Conservation (phyloP, 2,113 vertebrate genomes). For the Argyrosomus japonicus region DNA sequence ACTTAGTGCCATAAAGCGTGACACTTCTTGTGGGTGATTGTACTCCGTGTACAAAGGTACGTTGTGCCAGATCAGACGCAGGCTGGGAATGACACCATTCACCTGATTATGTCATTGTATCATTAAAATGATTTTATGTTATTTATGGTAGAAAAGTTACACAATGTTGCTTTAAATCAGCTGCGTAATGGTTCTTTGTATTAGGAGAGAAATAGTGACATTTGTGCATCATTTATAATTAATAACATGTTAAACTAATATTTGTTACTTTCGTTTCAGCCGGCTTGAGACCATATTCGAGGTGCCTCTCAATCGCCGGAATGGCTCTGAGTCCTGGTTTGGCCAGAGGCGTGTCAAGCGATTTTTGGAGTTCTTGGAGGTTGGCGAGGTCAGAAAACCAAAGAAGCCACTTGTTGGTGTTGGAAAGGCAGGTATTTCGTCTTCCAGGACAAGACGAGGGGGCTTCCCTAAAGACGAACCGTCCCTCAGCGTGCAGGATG, state of each 20-base stretch:
- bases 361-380: constrained; percentile 87
- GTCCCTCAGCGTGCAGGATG: constrained; percentile 75
- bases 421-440: constrained; percentile 33
- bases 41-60: too few species aligned
- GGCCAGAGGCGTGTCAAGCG: constrained; percentile 88
- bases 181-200: neutral
- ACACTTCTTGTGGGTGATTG: too few species aligned
- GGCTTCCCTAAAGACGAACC: constrained; percentile 69
- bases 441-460: constrained; percentile 74
- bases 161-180: too few species aligned
- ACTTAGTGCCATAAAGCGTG: too few species aligned
- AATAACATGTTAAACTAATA: too few species aligned
- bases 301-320: constrained; percentile 85
- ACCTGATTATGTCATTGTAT: too few species aligned
- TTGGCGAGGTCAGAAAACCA: constrained; percentile 84
- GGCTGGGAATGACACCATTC: too few species aligned
- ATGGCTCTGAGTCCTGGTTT: constrained; percentile 86
- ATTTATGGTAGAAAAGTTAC: too few species aligned
- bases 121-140: too few species aligned
- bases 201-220: neutral
- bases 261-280: constrained; percentile 34
- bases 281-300: constrained; percentile 94
- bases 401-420: constrained; percentile 78
- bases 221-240: neutral
- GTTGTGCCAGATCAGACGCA: too few species aligned